These are phyloP conservation scores for Trogon melanurus DNA, from an alignment of 2,113 vertebrate genomes.

Conservation along the genomic window DNA sequence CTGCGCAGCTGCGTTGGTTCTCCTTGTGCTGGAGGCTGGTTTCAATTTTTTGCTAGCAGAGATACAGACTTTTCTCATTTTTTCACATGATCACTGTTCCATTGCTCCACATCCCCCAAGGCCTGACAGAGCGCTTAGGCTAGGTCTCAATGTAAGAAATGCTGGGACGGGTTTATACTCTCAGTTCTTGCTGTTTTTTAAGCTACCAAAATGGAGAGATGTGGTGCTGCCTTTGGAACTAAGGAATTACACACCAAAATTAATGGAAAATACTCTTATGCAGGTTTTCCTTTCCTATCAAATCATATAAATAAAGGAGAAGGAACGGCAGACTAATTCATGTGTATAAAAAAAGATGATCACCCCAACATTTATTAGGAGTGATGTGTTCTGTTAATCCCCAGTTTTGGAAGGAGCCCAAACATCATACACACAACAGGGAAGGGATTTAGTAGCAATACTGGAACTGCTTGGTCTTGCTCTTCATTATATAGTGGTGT, in stretches of 20 bases:
- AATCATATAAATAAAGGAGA: background rate
- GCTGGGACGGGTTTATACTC: background rate
- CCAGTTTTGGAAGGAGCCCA: constrained; percentile 28
- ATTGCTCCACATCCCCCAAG: background rate
- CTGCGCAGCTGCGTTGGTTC: background rate
- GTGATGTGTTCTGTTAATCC: background rate
- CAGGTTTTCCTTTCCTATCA: background rate
- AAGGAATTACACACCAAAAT: background rate
- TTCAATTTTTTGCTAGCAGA: background rate
- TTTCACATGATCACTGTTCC: background rate
- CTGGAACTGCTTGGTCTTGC: background rate
- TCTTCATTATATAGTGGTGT: background rate
- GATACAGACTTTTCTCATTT: background rate
- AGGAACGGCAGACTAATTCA: background rate
- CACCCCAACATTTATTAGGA: constrained; percentile 3
- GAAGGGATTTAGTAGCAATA: background rate
- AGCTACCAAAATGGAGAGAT: background rate
- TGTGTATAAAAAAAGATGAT: background rate
- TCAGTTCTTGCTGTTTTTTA: background rate
- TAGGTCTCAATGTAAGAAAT: background rate
- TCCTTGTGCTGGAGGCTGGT: background rate
- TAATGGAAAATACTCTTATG: background rate
- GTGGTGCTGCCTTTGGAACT: background rate
- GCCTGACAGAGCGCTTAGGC: background rate
- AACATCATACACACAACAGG: background rate